phyloP scores from a whole-genome alignment of 2,797 vertebrate genomes.

The Lindbergichthys nudifrons region DNA sequence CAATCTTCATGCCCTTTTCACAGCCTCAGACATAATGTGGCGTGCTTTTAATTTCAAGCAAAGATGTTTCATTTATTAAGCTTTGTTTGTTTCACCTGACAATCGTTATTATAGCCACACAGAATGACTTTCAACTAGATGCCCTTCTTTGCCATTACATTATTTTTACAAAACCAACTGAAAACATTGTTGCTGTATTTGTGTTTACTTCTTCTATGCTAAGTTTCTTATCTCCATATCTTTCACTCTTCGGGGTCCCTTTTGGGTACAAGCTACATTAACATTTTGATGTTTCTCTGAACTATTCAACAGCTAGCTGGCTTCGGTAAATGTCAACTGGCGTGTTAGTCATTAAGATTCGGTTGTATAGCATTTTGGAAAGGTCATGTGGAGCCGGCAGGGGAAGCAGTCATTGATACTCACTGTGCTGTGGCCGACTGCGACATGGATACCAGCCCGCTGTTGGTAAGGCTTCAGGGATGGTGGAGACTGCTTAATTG shows the following conservation, averaged over 20 bases:
- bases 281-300: constrained; percentile 63
- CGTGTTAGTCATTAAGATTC: constrained; percentile 77
- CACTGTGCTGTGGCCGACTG: constrained; percentile 40
- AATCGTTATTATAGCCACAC: not conserved
- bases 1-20: constrained; percentile 70
- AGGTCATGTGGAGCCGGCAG: constrained; percentile 76
- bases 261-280: constrained; percentile 55
- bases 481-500: constrained; percentile 30
- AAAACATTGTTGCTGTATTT: constrained; percentile 13
- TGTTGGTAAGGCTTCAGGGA: constrained; percentile 25
- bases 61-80: constrained; percentile 19
- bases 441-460: constrained; percentile 22
- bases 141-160: not conserved
- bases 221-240: constrained; percentile 8
- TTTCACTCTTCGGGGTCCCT: constrained; percentile 24
- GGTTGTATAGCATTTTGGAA: constrained; percentile 73
- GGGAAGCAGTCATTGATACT: constrained; percentile 58
- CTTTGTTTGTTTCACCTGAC: constrained; percentile 3
- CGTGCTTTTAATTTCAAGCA: constrained; percentile 30
- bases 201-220: not conserved
- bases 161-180: constrained; percentile 2
- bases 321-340: constrained; percentile 82
- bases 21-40: constrained; percentile 25
- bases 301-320: constrained; percentile 58
- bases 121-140: not conserved